phyloP scores from a whole-genome alignment of 2,113 vertebrate genomes.

The Etheostoma spectabile region DNA sequence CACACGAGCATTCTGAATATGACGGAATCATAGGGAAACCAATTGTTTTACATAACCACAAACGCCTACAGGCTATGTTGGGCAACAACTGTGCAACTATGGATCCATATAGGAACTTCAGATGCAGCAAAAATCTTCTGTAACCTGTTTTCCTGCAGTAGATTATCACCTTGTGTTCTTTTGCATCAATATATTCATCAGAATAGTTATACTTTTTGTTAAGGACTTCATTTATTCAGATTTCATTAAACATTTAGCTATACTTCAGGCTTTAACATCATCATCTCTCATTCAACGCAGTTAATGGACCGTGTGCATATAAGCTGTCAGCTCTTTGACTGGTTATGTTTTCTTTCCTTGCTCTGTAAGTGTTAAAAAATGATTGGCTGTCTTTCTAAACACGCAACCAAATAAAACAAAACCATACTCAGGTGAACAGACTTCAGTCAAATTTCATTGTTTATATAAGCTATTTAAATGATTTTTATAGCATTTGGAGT shows the following conservation, averaged over 20 bases:
- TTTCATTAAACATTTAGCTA: constrained; percentile 38
- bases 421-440: constrained; percentile 3
- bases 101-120: background rate
- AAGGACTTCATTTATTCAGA: constrained; percentile 23
- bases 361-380: constrained; percentile 9
- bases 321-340: constrained; percentile 25
- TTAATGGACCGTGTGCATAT: constrained; percentile 40
- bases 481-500: constrained; percentile 1
- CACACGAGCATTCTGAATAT: constrained; percentile 16
- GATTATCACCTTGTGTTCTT: background rate
- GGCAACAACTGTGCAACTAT: constrained; percentile 1
- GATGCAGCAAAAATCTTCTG: background rate
- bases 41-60: background rate
- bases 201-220: background rate
- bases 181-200: constrained; percentile 7
- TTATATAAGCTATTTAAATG: constrained; percentile 1
- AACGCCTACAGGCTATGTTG: background rate
- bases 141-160: background rate
- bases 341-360: constrained; percentile 27
- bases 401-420: background rate
- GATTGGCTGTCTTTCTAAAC: constrained; percentile 19
- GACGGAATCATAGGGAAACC: background rate
- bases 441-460: constrained; percentile 10
- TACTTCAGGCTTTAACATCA: constrained; percentile 43
- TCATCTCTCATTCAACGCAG: constrained; percentile 35